Conservation (phyloP, 2,797 vertebrate genomes). For the Muraenolepis orangiensis region DNA sequence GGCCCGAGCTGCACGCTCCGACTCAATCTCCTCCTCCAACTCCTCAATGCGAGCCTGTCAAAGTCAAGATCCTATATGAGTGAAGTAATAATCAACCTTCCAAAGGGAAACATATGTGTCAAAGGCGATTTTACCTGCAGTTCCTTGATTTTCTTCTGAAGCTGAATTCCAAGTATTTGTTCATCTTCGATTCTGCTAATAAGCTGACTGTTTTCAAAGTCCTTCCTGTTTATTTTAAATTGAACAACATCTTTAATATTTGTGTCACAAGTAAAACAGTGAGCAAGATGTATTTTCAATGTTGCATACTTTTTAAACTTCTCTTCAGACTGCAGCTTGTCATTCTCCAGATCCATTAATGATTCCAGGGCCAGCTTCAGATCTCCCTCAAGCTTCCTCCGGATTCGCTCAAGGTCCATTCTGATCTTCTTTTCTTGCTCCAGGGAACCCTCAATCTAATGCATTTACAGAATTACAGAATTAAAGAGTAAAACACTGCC, state of each 20-base stretch:
- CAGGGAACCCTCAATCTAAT: constrained; percentile 77
- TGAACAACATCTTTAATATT: background rate
- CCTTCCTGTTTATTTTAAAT: constrained; percentile 70
- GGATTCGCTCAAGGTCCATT: constrained; percentile 80
- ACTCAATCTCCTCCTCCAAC: constrained; percentile 82
- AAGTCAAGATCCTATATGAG: background rate
- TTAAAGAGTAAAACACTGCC: constrained; percentile 1
- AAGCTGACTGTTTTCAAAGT: constrained; percentile 84
- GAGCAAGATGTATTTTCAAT: background rate
- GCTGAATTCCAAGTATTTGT: constrained; percentile 61
- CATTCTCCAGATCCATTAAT: constrained; percentile 80
- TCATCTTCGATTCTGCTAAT: constrained; percentile 82
- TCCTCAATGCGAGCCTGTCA: constrained; percentile 79
- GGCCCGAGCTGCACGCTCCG: constrained; percentile 68
- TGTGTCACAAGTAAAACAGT: background rate
- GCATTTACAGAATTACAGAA: background rate
- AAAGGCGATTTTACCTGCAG: constrained; percentile 69
- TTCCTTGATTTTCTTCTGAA: constrained; percentile 77
- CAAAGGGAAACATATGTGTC: background rate
- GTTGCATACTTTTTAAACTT: constrained; percentile 80
- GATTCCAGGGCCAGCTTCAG: constrained; percentile 84
- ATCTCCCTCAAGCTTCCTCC: constrained; percentile 84
- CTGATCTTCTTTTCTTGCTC: constrained; percentile 84
- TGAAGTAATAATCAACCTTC: background rate
- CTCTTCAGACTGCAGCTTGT: constrained; percentile 83